Conservation (phyloP, 2,797 vertebrate genomes). For the Pantherophis vulpinus region DNA sequence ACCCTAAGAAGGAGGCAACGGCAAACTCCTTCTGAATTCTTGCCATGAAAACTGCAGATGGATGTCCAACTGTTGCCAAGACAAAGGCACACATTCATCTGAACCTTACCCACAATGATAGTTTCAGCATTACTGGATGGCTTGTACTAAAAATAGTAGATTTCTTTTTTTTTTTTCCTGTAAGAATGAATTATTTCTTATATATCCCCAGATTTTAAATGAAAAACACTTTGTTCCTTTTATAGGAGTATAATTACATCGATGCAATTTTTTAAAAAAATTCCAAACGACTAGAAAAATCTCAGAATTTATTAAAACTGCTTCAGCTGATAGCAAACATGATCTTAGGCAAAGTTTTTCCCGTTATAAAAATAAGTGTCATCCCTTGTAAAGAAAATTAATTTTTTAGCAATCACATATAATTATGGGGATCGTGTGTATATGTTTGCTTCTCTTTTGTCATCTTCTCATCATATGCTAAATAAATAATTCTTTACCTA, state of each 20-base stretch:
- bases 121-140: background rate
- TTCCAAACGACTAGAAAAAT: background rate
- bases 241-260: background rate
- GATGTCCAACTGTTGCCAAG: background rate
- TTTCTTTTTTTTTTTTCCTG: background rate
- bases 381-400: background rate
- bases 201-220: background rate
- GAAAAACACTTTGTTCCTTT: background rate
- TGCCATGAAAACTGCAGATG: background rate
- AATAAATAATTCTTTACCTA: background rate
- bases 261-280: background rate
- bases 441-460: background rate
- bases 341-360: background rate
- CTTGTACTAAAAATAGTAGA: background rate
- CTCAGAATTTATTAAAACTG: background rate
- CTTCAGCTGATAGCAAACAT: background rate
- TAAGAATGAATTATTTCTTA: background rate
- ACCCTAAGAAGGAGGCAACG: background rate
- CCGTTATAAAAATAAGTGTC: background rate
- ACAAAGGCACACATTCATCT: background rate
- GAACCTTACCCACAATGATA: background rate
- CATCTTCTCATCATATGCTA: background rate
- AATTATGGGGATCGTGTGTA: background rate
- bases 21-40: background rate
- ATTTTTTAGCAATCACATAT: background rate